Evolutionary conservation across 2,888 invertebrate genomes (phyloP).

Genomic region (Lasioglossum vierecki): DNA sequence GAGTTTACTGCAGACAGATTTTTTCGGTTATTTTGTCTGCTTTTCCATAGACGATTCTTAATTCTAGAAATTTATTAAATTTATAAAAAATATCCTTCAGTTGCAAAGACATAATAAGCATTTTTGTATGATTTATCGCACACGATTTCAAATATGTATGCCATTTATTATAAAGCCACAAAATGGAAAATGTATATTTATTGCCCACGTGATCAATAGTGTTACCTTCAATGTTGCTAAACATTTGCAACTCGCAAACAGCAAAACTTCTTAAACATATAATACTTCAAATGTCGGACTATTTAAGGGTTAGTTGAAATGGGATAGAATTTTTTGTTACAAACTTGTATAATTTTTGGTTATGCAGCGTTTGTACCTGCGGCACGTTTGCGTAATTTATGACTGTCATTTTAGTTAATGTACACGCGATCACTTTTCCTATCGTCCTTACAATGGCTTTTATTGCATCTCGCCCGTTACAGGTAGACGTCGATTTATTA

Average conservation of each 20-base stretch:
- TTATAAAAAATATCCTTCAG: background rate
- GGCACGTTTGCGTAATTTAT: background rate
- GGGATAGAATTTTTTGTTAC: background rate
- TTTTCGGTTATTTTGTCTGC: background rate
- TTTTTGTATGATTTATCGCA: background rate
- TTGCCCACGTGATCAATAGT: no score
- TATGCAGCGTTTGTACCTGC: background rate
- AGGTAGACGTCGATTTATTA: conserved; percentile 22
- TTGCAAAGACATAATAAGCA: background rate
- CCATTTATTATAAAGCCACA: no score
- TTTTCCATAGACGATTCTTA: background rate
- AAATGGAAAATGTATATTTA: no score
- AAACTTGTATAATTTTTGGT: background rate
- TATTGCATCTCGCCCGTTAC: conserved; percentile 6
- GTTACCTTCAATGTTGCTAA: no score
- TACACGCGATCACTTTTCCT: background rate
- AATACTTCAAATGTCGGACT: background rate
- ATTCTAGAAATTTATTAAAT: background rate
- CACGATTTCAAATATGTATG: background rate
- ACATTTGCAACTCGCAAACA: no score
- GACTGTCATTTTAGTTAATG: background rate
- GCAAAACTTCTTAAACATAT: background rate
- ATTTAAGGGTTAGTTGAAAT: background rate
- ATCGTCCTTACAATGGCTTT: background rate
- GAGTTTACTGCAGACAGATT: background rate